Conservation (phyloP, 1,140 invertebrate species). For the Papilio xuthus region DNA sequence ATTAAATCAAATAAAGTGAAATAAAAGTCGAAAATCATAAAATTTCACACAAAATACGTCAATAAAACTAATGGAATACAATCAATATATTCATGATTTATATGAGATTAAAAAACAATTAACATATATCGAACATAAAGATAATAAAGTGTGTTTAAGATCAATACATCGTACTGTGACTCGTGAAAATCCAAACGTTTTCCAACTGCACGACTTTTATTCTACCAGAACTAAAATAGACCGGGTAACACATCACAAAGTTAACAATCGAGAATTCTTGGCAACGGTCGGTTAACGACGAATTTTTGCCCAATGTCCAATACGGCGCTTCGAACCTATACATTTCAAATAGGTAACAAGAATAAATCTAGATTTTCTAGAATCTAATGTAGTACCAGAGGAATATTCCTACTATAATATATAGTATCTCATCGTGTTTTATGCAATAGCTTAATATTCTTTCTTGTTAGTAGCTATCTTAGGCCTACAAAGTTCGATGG, state of each 20-base stretch:
- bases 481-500: no score
- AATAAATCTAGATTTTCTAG: conserved; percentile 5
- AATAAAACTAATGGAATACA: conserved; percentile 30
- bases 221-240: conserved; percentile 42
- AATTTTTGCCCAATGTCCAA: conserved; percentile 46
- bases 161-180: neutral
- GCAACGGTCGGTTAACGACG: conserved; percentile 44
- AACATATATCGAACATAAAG: neutral
- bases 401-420: neutral
- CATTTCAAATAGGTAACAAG: conserved; percentile 17
- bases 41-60: neutral
- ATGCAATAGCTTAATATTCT: no score
- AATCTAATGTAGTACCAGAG: neutral
- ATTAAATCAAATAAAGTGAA: neutral
- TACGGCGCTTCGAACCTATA: neutral
- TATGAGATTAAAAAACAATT: conserved; percentile 38
- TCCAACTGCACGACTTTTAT: neutral
- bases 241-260: conserved; percentile 33
- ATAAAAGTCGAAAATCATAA: neutral
- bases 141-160: neutral
- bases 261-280: conserved; percentile 55
- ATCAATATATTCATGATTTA: conserved; percentile 41
- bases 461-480: no score
- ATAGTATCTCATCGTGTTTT: no score
- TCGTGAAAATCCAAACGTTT: neutral